Percentiles rank a stretch among this genome's conserved stretches.
phyloP scores from a whole-genome alignment of 92 coral and sea anemone species.

The Parazoanthus swiftii region DNA sequence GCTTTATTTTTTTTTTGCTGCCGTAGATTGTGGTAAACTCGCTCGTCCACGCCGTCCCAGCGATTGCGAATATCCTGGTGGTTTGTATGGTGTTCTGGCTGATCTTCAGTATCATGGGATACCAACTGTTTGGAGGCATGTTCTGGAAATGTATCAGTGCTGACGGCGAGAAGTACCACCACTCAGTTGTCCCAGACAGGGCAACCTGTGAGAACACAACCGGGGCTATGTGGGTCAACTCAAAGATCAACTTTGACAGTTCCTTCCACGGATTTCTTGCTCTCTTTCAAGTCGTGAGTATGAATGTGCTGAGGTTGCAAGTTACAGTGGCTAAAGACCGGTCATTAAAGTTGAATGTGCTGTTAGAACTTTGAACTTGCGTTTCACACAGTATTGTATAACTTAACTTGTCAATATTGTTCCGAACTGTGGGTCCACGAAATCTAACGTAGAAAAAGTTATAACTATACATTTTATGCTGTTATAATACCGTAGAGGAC shows the following conservation, averaged over 20 bases:
- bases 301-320: neutral
- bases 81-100: slow-evolving; percentile 98
- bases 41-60: slow-evolving; percentile 93
- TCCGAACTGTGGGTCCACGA: no score
- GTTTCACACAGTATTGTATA: no score
- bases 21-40: slow-evolving; percentile 94
- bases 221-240: slow-evolving; percentile 77
- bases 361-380: no score
- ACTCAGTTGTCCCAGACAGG: slow-evolving; percentile 36
- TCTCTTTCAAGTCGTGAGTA: slow-evolving; percentile 96
- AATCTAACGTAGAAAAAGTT: no score
- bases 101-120: slow-evolving; percentile 97
- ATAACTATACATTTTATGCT: no score
- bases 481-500: no score
- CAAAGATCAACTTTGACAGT: slow-evolving; percentile 89
- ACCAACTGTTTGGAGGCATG: slow-evolving; percentile 91
- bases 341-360: no score
- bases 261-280: slow-evolving; percentile 92
- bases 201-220: slow-evolving; percentile 18
- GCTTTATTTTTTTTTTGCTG: neutral
- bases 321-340: no score
- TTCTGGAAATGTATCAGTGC: slow-evolving; percentile 68
- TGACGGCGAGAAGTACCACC: neutral
- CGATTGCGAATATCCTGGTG: slow-evolving; percentile 92
- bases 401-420: no score